phyloP scores from a whole-genome alignment of 2,113 vertebrate genomes.

The Myanophis thanlyinensis region DNA sequence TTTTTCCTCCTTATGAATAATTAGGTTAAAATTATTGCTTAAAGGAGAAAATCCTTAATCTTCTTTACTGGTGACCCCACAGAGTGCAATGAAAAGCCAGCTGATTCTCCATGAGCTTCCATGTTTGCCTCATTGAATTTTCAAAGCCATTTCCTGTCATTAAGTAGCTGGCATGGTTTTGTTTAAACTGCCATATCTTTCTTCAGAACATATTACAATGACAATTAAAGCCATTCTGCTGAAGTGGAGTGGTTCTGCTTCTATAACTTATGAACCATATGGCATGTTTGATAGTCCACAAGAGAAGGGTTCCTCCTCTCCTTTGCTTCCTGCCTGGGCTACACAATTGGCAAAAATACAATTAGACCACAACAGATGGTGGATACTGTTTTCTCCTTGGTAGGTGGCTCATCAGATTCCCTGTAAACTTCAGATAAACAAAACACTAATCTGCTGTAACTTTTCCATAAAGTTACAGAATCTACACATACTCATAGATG shows the following conservation, averaged over 20 bases:
- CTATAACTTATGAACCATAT: not conserved
- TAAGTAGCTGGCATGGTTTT: not conserved
- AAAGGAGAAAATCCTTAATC: not conserved
- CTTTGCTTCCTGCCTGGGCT: not conserved
- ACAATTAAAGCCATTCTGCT: not conserved
- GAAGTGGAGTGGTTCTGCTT: not conserved
- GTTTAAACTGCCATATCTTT: constrained; percentile 14
- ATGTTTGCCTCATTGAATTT: not conserved
- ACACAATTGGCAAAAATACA: not conserved
- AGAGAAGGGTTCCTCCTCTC: not conserved
- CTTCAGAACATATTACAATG: not conserved
- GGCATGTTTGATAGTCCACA: not conserved
- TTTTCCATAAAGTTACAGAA: constrained; percentile 27
- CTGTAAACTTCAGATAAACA: constrained; percentile 3
- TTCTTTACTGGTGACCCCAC: not conserved
- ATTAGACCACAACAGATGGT: not conserved
- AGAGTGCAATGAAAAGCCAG: not conserved
- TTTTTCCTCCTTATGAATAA: not conserved
- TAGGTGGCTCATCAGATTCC: not conserved
- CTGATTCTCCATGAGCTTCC: not conserved
- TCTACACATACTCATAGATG: not conserved
- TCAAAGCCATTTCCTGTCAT: not conserved
- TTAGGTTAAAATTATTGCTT: constrained; percentile 11
- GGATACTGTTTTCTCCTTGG: not conserved
- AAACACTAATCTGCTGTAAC: constrained; percentile 9